A percentile compares a stretch with the other conserved stretches of the same genome.
Conservation (phyloP, 2,113 vertebrate genomes). For the Rhinolophus sinicus region DNA sequence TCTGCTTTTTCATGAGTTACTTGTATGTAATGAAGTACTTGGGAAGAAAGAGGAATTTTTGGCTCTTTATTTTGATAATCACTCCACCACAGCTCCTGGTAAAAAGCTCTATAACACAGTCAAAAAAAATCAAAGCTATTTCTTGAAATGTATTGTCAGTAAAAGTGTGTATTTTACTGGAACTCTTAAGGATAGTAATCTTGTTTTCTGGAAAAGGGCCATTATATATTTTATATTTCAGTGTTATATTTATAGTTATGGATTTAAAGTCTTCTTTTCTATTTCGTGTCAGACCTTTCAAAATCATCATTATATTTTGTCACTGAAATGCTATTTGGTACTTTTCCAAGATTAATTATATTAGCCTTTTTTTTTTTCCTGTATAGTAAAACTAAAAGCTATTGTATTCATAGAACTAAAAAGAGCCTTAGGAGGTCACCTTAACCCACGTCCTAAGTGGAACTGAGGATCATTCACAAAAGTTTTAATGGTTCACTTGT, state of each 20-base stretch:
- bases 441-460: background rate
- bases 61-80: background rate
- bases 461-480: background rate
- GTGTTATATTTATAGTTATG: background rate
- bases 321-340: slow-evolving; percentile 44
- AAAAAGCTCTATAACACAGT: background rate
- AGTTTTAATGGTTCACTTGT: background rate
- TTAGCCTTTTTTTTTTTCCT: background rate
- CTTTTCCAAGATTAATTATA: slow-evolving; percentile 53
- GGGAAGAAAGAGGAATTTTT: background rate
- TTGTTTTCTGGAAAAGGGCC: slow-evolving; percentile 5
- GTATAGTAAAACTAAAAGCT: slow-evolving; percentile 13
- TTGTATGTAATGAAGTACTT: background rate
- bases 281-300: slow-evolving; percentile 41
- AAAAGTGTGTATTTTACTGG: slow-evolving; percentile 51
- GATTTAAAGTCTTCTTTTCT: background rate
- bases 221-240: slow-evolving; percentile 54
- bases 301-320: slow-evolving; percentile 44
- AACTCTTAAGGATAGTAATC: slow-evolving; percentile 51
- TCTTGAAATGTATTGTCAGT: slow-evolving; percentile 38
- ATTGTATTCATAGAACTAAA: slow-evolving; percentile 12
- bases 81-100: background rate
- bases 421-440: background rate
- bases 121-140: background rate
- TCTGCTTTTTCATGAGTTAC: background rate